These are phyloP conservation scores for Mythimna pallens DNA, from an alignment of 2,888 invertebrate species.

Conservation along the genomic window DNA sequence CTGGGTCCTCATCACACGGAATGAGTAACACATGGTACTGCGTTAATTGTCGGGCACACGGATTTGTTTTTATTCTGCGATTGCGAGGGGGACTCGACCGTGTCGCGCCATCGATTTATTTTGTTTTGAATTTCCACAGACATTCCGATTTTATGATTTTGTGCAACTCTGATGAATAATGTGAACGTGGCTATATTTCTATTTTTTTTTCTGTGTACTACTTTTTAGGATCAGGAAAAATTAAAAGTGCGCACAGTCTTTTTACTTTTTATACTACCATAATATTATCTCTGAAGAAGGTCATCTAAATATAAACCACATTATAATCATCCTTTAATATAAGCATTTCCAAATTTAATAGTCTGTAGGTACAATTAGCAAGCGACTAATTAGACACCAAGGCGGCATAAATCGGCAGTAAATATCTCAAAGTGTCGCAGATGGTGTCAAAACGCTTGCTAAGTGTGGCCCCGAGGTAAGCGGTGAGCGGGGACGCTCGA, in stretches of 20 bases:
- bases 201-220: background rate
- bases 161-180: slow-evolving; percentile 35
- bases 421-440: slow-evolving; percentile 82
- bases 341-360: slow-evolving; percentile 58
- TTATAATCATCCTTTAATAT: slow-evolving; percentile 39
- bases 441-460: slow-evolving; percentile 78
- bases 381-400: slow-evolving; percentile 76
- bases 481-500: slow-evolving; percentile 11
- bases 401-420: slow-evolving; percentile 82
- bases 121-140: slow-evolving; percentile 53
- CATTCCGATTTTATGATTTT: slow-evolving; percentile 52
- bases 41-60: slow-evolving; percentile 84
- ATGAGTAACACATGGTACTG: slow-evolving; percentile 87
- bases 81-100: slow-evolving; percentile 70
- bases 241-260: slow-evolving; percentile 9
- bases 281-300: background rate
- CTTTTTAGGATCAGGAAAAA: slow-evolving; percentile 13
- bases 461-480: slow-evolving; percentile 60
- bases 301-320: slow-evolving; percentile 27
- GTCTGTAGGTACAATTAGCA: slow-evolving; percentile 62
- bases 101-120: slow-evolving; percentile 67
- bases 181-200: background rate
- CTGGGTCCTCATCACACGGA: slow-evolving; percentile 81
- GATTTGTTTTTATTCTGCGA: slow-evolving; percentile 85
- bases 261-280: background rate